Evolutionary conservation across 2,113 vertebrate genomes (phyloP).

Genomic region (Ranitomeya variabilis): DNA sequence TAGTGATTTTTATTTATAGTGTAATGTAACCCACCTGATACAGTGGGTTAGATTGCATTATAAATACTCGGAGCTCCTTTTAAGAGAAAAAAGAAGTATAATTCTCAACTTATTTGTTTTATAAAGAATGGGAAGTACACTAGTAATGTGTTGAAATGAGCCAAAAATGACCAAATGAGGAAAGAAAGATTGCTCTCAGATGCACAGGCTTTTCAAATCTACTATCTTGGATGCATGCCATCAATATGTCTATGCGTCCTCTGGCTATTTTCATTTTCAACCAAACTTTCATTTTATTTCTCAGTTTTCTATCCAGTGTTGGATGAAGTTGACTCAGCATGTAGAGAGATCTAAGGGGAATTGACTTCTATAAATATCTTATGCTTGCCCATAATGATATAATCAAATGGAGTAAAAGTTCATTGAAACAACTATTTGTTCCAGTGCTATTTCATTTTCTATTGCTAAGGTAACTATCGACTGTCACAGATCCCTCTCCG

Average conservation of each 20-base stretch:
- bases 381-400: neutral
- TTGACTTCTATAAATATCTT: constrained; percentile 24
- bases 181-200: constrained; percentile 15
- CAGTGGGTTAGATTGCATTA: neutral
- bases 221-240: constrained; percentile 39
- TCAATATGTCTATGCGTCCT: constrained; percentile 26
- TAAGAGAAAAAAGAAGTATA: neutral
- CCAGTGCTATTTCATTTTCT: neutral
- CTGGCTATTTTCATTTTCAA: constrained; percentile 33
- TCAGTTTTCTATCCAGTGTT: constrained; percentile 19
- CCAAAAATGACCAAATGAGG: constrained; percentile 27
- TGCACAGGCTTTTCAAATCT: constrained; percentile 50
- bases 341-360: constrained; percentile 27
- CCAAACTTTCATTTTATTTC: constrained; percentile 42
- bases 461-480: neutral
- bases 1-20: no score
- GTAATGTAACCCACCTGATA: neutral
- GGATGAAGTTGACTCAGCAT: constrained; percentile 43
- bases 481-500: neutral
- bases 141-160: neutral
- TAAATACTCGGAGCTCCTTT: neutral
- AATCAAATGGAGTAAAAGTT: neutral
- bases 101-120: constrained; percentile 1
- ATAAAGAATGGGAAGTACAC: neutral
- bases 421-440: neutral